phyloP scores from a whole-genome alignment of 2,113 vertebrate species.

The Malurus elegans region DNA sequence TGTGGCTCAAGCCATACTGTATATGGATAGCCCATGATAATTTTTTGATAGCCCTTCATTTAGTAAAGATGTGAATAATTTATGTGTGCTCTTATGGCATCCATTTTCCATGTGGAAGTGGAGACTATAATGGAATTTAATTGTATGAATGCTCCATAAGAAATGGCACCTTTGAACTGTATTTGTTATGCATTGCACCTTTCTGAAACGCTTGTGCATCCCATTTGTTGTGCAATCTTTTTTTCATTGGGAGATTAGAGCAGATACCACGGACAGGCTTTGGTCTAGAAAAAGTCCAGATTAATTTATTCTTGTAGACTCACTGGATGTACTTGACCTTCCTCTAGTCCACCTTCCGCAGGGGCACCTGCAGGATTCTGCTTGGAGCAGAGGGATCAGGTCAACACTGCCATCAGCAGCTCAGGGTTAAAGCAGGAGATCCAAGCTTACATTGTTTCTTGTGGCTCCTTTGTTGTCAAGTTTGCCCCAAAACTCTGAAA shows the following conservation, averaged over 20 bases:
- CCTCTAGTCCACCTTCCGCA: neutral
- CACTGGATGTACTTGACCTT: neutral
- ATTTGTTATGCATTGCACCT: neutral
- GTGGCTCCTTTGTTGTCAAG: neutral
- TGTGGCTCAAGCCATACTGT: conserved; percentile 47
- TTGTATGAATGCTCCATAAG: conserved; percentile 14
- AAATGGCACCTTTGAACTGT: neutral
- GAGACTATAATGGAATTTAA: conserved; percentile 45
- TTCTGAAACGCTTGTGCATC: neutral
- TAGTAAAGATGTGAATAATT: conserved; percentile 68
- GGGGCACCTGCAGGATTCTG: neutral
- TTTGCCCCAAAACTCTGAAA: neutral
- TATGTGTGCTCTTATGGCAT: conserved; percentile 34
- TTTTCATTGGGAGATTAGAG: neutral
- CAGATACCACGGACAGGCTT: neutral
- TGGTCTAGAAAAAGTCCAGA: neutral
- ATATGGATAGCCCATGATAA: conserved; percentile 61
- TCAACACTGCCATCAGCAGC: neutral
- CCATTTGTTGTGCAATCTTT: neutral
- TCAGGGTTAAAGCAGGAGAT: neutral
- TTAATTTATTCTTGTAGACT: neutral
- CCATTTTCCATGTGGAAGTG: conserved; percentile 42
- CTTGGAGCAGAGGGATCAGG: neutral
- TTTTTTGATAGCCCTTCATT: conserved; percentile 66
- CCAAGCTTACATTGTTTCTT: neutral